Percentiles rank a stretch among this genome's conserved stretches.
Evolutionary conservation across 2,113 vertebrate genomes (phyloP).

Genomic region (Lepisosteus osseus): DNA sequence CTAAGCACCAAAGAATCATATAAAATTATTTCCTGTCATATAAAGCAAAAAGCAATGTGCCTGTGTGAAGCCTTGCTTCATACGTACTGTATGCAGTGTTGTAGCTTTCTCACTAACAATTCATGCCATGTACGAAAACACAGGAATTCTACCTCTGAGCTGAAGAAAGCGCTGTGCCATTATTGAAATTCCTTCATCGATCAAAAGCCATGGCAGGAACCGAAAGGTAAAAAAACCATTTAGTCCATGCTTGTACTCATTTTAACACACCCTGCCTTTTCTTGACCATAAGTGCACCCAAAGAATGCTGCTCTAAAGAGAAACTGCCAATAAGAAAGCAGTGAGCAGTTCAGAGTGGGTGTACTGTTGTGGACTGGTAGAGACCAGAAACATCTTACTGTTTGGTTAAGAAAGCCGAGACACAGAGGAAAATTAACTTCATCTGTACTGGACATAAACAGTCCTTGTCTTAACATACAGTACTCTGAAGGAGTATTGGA

Average conservation of each 20-base stretch:
- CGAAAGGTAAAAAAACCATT: constrained; percentile 11
- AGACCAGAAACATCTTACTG: constrained; percentile 34
- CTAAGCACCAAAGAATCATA: too few species aligned
- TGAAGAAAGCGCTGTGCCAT: constrained; percentile 53
- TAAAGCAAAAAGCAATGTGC: too few species aligned
- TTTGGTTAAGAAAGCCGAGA: too few species aligned
- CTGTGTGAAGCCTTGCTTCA: too few species aligned
- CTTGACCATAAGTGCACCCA: constrained; percentile 41
- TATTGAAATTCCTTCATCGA: constrained; percentile 6
- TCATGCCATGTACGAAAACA: not conserved
- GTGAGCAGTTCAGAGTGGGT: constrained; percentile 41
- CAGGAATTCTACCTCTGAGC: constrained; percentile 54
- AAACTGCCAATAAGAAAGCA: constrained; percentile 31
- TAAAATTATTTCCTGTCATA: too few species aligned
- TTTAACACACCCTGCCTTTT: constrained; percentile 33
- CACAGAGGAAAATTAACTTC: too few species aligned
- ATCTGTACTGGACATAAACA: too few species aligned
- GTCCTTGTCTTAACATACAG: too few species aligned
- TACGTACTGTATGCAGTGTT: too few species aligned
- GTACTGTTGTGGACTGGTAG: constrained; percentile 33
- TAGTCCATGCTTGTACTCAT: constrained; percentile 15
- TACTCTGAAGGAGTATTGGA: too few species aligned
- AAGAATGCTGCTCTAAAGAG: constrained; percentile 39
- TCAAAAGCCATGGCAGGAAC: constrained; percentile 15
- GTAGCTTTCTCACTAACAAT: too few species aligned